Conservation (phyloP, 2,113 vertebrate species). For the Cebidichthys violaceus region DNA sequence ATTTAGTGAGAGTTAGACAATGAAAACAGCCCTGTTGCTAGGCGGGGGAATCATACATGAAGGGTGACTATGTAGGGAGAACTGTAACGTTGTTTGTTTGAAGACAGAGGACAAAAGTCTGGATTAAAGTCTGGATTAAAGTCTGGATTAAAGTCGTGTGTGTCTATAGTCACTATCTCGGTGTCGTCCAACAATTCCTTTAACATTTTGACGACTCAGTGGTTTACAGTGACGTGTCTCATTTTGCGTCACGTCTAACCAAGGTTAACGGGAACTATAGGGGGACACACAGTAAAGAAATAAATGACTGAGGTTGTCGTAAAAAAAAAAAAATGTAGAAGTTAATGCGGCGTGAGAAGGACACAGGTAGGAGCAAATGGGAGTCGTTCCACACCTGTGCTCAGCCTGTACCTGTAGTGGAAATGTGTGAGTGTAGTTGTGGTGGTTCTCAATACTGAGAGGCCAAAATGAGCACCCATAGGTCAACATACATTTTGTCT, state of each 20-base stretch:
- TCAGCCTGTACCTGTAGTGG: background rate
- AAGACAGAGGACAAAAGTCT: background rate
- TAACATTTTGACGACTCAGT: background rate
- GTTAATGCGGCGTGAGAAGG: background rate
- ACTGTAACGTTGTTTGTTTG: background rate
- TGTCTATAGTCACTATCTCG: background rate
- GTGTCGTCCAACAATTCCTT: background rate
- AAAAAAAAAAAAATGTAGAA: background rate
- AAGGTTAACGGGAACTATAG: background rate
- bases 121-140: background rate
- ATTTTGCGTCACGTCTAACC: background rate
- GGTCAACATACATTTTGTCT: background rate
- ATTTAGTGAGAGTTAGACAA: background rate
- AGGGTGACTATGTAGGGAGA: background rate
- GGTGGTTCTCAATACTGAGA: background rate
- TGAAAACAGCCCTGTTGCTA: background rate
- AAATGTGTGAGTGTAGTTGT: background rate
- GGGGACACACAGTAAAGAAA: background rate
- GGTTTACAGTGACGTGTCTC: background rate
- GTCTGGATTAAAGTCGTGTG: background rate
- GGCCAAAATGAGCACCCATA: background rate
- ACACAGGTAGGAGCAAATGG: background rate
- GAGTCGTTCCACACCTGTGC: background rate
- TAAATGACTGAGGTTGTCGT: background rate
- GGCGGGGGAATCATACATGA: background rate